Percentiles rank a stretch among this genome's conserved stretches.
Evolutionary conservation across 2,113 vertebrate species (phyloP).

Genomic region (Phodopus roborovskii): DNA sequence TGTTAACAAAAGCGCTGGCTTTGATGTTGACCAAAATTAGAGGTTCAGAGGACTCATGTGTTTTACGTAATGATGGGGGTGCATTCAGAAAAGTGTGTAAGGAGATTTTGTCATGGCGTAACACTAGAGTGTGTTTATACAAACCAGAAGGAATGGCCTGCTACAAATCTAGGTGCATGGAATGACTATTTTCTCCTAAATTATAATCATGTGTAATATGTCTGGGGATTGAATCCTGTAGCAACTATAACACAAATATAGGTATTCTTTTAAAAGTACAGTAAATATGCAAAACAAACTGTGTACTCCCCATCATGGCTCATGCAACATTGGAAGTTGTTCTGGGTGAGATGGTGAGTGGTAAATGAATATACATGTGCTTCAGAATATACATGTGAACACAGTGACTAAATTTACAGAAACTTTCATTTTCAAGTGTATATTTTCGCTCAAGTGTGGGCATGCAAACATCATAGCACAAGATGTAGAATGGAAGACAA

Average conservation of each 20-base stretch:
- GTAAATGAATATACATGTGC: background rate
- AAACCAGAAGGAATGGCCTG: background rate
- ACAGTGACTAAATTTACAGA: background rate
- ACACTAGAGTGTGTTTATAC: background rate
- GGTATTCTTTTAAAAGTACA: background rate
- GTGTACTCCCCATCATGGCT: background rate
- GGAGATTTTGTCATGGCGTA: background rate
- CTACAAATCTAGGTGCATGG: background rate
- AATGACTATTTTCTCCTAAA: background rate
- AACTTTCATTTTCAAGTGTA: background rate
- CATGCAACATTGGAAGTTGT: background rate
- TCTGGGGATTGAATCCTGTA: background rate
- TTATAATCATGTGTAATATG: too few species aligned
- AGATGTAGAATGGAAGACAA: background rate
- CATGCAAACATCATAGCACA: background rate
- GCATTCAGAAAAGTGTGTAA: background rate
- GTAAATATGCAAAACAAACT: background rate
- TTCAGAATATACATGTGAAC: background rate
- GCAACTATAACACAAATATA: background rate
- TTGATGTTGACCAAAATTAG: constrained; percentile 14
- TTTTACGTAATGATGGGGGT: background rate
- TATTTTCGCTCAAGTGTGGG: background rate
- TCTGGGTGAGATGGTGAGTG: background rate
- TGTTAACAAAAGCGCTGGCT: constrained; percentile 12
- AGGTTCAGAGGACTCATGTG: background rate